Conservation (phyloP, 2,113 vertebrate genomes). For the Bothrops jararaca region DNA sequence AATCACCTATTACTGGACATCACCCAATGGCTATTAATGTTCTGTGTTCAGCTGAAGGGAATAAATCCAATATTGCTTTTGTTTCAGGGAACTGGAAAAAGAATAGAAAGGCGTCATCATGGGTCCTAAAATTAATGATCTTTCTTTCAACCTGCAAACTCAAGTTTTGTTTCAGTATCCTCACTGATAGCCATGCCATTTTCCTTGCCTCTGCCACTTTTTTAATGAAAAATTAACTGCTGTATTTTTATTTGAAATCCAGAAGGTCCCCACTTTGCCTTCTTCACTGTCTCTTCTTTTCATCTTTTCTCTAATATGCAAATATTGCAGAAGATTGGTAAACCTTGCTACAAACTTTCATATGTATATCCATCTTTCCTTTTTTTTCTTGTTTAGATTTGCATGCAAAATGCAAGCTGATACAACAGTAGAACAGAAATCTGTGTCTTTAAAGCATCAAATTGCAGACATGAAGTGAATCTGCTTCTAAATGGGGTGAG, state of each 20-base stretch:
- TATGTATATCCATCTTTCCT: conserved; percentile 37
- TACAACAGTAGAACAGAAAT: not conserved
- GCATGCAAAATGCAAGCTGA: conserved; percentile 29
- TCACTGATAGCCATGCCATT: conserved; percentile 35
- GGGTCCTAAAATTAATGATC: conserved; percentile 40
- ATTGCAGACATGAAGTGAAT: not conserved
- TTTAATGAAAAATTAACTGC: not conserved
- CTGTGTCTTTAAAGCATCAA: not conserved
- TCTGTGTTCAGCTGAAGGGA: conserved; percentile 20
- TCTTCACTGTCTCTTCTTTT: conserved; percentile 35
- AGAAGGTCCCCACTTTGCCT: conserved; percentile 37
- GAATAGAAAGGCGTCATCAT: conserved; percentile 18
- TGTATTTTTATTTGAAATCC: conserved; percentile 36
- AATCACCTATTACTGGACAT: conserved; percentile 33
- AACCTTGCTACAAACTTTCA: not conserved
- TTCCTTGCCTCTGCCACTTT: conserved; percentile 32
- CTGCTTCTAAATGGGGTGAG: not conserved
- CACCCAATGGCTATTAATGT: conserved; percentile 22
- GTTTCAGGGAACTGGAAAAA: conserved; percentile 17
- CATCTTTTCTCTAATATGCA: not conserved
- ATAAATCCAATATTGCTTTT: conserved; percentile 40
- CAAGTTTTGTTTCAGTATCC: conserved; percentile 16
- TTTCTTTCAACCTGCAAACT: conserved; percentile 35
- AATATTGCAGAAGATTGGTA: not conserved
- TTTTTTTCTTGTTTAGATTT: conserved; percentile 32